Evolutionary conservation across 2,888 invertebrate species (phyloP).

Genomic region (Electrophaes corylata): DNA sequence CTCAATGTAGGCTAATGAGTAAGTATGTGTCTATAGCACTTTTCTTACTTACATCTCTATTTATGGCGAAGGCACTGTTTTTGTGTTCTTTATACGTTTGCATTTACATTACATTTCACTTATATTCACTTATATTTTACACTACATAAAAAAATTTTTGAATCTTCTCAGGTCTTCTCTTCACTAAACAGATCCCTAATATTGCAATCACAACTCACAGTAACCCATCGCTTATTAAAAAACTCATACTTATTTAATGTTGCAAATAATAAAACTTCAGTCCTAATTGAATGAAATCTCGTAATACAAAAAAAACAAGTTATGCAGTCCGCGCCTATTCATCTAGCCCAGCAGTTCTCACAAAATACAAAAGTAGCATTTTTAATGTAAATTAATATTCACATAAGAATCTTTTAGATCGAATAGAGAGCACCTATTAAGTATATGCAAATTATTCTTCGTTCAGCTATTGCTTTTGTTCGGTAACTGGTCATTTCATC

Average conservation of each 20-base stretch:
- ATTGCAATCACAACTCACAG: background rate
- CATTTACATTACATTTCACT: too few relatives aligned
- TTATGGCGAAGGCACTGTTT: too few relatives aligned
- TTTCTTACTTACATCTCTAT: too few relatives aligned
- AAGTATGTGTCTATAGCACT: too few relatives aligned
- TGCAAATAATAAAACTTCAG: constrained; percentile 3
- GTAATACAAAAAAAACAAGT: constrained; percentile 14
- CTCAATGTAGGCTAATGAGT: too few relatives aligned
- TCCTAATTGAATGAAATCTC: background rate
- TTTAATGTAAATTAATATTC: constrained; percentile 53
- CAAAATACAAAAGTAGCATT: constrained; percentile 43
- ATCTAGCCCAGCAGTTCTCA: constrained; percentile 35
- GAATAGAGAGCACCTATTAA: constrained; percentile 45
- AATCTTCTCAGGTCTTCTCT: too few relatives aligned
- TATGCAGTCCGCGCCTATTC: constrained; percentile 26
- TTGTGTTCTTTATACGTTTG: too few relatives aligned
- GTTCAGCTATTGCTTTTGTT: constrained; percentile 57
- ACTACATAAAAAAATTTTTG: too few relatives aligned
- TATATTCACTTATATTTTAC: too few relatives aligned
- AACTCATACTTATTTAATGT: background rate
- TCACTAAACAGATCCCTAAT: background rate
- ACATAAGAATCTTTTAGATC: constrained; percentile 50
- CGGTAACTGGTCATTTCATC: constrained; percentile 68
- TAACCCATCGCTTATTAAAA: background rate
- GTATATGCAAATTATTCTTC: constrained; percentile 69